These are phyloP conservation scores for Sesia apiformis DNA, from an alignment of 2,888 invertebrate species.

Conservation along the genomic window DNA sequence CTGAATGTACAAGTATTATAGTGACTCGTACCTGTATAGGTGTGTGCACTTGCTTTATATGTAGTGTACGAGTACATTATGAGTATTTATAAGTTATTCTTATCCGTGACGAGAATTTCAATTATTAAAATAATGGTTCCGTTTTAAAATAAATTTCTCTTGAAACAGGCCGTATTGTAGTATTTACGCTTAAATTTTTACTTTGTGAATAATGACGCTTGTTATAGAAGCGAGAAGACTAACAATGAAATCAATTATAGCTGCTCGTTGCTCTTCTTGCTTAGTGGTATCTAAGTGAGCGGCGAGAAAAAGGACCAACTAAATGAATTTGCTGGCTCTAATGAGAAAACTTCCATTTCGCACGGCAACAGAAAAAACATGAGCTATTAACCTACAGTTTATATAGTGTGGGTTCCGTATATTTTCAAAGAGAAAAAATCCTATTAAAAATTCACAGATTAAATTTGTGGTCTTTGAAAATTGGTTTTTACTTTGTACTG, in stretches of 20 bases:
- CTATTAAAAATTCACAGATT: not conserved
- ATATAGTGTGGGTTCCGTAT: slow-evolving; percentile 7
- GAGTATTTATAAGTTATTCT: no score
- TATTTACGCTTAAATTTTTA: no score
- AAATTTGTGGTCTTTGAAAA: not conserved
- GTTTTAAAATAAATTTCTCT: no score
- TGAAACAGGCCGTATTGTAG: no score
- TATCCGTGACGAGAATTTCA: no score
- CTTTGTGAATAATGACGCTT: no score
- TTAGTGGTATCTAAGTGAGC: slow-evolving; percentile 13
- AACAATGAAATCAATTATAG: slow-evolving; percentile 25
- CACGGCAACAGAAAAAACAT: slow-evolving; percentile 19
- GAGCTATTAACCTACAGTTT: slow-evolving; percentile 35
- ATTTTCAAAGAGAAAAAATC: slow-evolving; percentile 5
- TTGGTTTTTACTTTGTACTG: not conserved
- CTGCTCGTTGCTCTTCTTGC: slow-evolving; percentile 10
- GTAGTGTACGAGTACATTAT: no score
- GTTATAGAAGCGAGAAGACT: not conserved
- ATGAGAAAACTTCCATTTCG: slow-evolving; percentile 55
- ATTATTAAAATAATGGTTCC: no score
- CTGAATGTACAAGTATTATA: no score
- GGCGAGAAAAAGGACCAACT: slow-evolving; percentile 23
- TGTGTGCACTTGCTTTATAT: no score
- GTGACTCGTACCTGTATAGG: no score
- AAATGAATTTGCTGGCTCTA: slow-evolving; percentile 54